Conservation (phyloP, 2,888 invertebrate genomes). For the Drosophila anomelani region DNA sequence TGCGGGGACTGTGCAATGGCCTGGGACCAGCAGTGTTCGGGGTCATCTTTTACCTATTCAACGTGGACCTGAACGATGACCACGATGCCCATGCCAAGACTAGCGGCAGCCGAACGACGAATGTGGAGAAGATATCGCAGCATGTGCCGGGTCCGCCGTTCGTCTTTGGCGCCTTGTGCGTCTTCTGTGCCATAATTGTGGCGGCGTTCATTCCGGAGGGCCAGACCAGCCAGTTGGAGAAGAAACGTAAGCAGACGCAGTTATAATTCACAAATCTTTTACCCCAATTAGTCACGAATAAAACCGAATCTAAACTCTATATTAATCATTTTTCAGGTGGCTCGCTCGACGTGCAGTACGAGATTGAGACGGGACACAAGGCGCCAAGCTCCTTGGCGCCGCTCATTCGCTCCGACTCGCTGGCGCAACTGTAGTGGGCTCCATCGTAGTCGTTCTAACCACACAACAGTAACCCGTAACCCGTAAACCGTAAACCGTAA, state of each 20-base stretch:
- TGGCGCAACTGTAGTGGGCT: slow-evolving; percentile 88
- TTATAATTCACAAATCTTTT: background rate
- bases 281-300: slow-evolving; percentile 2
- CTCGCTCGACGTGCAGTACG: slow-evolving; percentile 92
- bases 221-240: slow-evolving; percentile 86
- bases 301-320: background rate
- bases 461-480: slow-evolving; percentile 39
- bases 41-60: slow-evolving; percentile 98
- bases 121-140: slow-evolving; percentile 86
- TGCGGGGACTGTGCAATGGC: slow-evolving; percentile 98
- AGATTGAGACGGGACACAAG: slow-evolving; percentile 91
- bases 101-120: slow-evolving; percentile 47
- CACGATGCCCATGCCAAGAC: slow-evolving; percentile 75
- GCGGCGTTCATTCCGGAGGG: slow-evolving; percentile 94
- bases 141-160: slow-evolving; percentile 99
- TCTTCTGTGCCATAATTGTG: slow-evolving; percentile 97
- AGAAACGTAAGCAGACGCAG: slow-evolving; percentile 86
- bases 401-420: slow-evolving; percentile 91
- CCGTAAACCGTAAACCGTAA: slow-evolving; percentile 13
- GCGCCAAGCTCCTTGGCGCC: slow-evolving; percentile 92
- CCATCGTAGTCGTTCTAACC: slow-evolving; percentile 25
- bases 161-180: slow-evolving; percentile 98
- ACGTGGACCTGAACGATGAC: slow-evolving; percentile 97
- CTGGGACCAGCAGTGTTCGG: slow-evolving; percentile 99
- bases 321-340: slow-evolving; percentile 85